Evolutionary conservation across 2,113 vertebrate genomes (phyloP), one percentile per base, ranked within the genome.

Genomic region (Saccopteryx bilineata): DNA sequence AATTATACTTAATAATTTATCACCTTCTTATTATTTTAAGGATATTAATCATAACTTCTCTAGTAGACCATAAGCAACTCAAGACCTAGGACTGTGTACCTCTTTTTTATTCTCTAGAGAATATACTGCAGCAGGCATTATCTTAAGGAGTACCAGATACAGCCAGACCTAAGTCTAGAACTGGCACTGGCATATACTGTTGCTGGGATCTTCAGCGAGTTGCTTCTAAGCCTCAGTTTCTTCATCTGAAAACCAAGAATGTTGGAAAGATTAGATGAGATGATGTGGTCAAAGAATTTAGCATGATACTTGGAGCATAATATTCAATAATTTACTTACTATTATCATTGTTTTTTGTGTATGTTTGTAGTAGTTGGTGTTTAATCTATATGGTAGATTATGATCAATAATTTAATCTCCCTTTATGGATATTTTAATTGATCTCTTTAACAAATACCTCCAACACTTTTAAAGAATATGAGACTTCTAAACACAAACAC

Each of bases 401-500:
- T 81, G 26, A 17, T 69, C n/a, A 26, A 46, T 93, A 89, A 91
- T 86, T 88, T 50, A 82, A 68, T 78, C 6, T 91, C 39, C 23
- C 9, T 78, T 93, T 13, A 17, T 72, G 18, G 54, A 65, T 87
- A 28, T 68, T n/a, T 93, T 94, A 91, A 74, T 33, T 58, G 10
- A 69, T 7, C 61, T 92, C 14, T 52, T 46, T 91, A 61, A 93
- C n/a, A 92, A 80, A 83, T 68, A 56, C 5, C 83, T 13, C 46
- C 33, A 91, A 79, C 9, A 68, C 6, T 93, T 95, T 85, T 63
- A 93, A 86, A 52, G 1, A 91, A 83, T 24, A 68, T 80, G 48
- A 72, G 11, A 65, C 95, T 91, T 96, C 88, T 94, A 82, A 95
- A 96, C 3, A 68, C 9, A 87, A 97, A 90, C 1, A 28, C 12